Evolutionary conservation across 2,113 vertebrate genomes (phyloP).

Genomic region (Crotalus viridis): DNA sequence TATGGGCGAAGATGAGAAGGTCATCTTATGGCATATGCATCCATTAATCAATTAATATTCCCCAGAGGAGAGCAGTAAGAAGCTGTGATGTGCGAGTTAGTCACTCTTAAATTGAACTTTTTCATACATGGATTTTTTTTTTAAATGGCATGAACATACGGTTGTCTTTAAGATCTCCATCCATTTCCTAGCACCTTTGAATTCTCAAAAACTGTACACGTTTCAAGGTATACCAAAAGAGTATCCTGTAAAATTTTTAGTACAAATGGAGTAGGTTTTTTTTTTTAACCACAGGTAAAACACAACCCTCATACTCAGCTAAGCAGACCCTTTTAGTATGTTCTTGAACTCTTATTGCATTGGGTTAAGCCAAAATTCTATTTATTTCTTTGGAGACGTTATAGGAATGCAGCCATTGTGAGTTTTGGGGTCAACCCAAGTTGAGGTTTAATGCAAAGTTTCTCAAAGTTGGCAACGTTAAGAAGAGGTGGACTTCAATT

Average conservation of each 20-base stretch:
- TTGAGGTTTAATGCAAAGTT: background rate
- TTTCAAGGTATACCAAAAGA: background rate
- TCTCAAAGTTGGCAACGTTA: background rate
- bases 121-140: background rate
- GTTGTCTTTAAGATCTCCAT: background rate
- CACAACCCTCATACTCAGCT: background rate
- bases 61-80: background rate
- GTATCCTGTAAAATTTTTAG: background rate
- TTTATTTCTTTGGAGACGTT: background rate
- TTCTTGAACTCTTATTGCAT: background rate
- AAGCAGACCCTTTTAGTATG: background rate
- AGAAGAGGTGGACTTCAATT: background rate
- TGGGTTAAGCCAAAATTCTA: background rate
- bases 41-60: conserved; percentile 1
- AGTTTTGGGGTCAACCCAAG: background rate
- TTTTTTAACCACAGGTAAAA: background rate
- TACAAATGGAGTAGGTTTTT: background rate
- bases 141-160: background rate
- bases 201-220: background rate
- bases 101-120: background rate
- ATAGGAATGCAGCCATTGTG: background rate
- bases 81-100: background rate
- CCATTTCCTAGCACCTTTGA: background rate
- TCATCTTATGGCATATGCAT: background rate
- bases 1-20: background rate